These are phyloP conservation scores for Galendromus occidentalis DNA, from an alignment of 1,140 invertebrate genomes.

Conservation along the genomic window DNA sequence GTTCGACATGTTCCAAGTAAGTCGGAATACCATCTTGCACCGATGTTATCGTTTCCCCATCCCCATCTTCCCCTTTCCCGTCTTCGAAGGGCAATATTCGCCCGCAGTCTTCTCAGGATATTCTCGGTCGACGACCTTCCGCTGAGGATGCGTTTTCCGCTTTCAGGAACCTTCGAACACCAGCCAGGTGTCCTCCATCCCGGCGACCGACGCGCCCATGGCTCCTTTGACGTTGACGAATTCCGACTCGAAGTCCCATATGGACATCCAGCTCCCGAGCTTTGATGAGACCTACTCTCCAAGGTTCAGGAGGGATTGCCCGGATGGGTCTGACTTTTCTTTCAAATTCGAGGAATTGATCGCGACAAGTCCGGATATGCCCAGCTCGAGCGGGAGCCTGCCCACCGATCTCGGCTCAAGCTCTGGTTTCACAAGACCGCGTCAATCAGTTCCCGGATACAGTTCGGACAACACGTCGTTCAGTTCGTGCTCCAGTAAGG, in stretches of 20 bases:
- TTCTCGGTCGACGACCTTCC: too few relatives aligned
- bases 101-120: too few relatives aligned
- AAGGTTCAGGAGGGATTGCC: slow-evolving; percentile 10
- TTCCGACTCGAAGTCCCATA: not conserved
- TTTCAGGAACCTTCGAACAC: not conserved
- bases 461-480: slow-evolving; percentile 2
- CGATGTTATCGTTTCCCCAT: too few relatives aligned
- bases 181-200: not conserved
- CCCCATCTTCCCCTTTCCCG: too few relatives aligned
- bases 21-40: too few relatives aligned
- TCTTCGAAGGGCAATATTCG: too few relatives aligned
- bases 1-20: slow-evolving; percentile 5
- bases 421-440: not conserved
- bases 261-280: slow-evolving; percentile 10
- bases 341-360: slow-evolving; percentile 10
- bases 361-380: not conserved
- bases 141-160: not conserved
- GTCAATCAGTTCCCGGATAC: not conserved
- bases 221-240: not conserved
- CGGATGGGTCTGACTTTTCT: not conserved
- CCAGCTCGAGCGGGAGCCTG: not conserved
- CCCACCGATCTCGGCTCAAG: not conserved
- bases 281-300: slow-evolving; percentile 10
- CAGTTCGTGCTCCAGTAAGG: not conserved
- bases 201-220: not conserved